A percentile compares a stretch with the other conserved stretches of the same genome.
phyloP scores from a whole-genome alignment of 2,888 invertebrate genomes.

The Pyrocoelia pectoralis region DNA sequence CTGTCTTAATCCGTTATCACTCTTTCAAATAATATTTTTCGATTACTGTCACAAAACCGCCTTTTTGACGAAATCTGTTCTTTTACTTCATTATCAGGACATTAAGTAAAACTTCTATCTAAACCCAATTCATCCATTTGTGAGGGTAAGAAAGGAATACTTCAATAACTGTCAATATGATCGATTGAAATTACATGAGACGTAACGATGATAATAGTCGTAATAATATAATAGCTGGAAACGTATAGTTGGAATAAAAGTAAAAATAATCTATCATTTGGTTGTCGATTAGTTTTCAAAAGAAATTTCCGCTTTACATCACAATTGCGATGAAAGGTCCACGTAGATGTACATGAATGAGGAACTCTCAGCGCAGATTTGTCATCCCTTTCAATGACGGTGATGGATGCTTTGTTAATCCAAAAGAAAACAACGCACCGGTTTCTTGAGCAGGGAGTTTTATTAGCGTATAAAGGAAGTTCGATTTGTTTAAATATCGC shows the following conservation, averaged over 20 bases:
- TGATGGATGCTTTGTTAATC: not conserved
- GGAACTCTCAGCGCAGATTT: not conserved
- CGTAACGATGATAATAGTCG: not conserved
- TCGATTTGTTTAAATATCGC: not conserved
- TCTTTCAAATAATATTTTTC: too few species aligned
- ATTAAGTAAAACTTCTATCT: too few species aligned
- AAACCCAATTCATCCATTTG: not conserved
- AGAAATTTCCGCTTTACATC: not conserved
- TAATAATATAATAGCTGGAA: not conserved
- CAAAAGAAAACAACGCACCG: not conserved
- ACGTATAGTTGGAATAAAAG: not conserved
- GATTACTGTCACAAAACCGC: too few species aligned
- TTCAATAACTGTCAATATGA: not conserved
- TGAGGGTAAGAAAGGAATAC: not conserved
- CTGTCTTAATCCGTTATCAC: too few species aligned
- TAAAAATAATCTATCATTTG: not conserved
- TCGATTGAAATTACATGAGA: not conserved
- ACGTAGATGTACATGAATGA: not conserved
- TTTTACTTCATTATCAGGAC: too few species aligned
- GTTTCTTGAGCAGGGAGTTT: too few species aligned
- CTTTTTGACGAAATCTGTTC: too few species aligned
- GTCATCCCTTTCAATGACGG: not conserved
- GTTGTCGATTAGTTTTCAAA: constrained; percentile 1
- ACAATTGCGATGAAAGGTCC: not conserved
- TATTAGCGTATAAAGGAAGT: too few species aligned